Evolutionary conservation across 1,140 invertebrate species (phyloP), one percentile per base, ranked within the genome.

Genomic region (Apolygus lucorum): DNA sequence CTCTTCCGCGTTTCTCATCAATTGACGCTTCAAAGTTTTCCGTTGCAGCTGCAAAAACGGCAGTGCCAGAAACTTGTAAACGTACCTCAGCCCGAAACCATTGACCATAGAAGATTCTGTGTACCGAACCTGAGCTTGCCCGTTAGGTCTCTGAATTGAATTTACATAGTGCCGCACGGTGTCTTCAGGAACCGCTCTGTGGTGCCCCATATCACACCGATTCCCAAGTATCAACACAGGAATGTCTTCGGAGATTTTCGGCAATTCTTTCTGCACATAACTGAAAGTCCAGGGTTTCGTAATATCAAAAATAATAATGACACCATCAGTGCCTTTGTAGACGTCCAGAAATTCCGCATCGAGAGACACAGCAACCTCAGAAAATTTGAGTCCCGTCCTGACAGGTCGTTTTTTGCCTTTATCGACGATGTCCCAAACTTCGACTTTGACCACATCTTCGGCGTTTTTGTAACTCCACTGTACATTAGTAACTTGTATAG

Each of bases 391-490:
- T 17, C 92, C 91, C 69, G 92, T 86, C 17, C 34, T 17, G 17
- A 4, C 17, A 79, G 89, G 85, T 80, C 89, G 87, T 80, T 90
- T 91, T 78, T 89, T 85, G 1, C 91, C 93, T 78, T 92, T 89
- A 81, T 98, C 96, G 8, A 98, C 95, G 24, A 98, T 93, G 81
- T 99, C 96, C 96, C 96, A 98, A 0, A 99, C 92, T 83, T 98
- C 96, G 1, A 98, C 93, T 83, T 98, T 99, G 0, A 98, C 95
- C 73, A 98, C 85, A 80, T 97, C 95, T 81, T 98, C 95, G 14
- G 92, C 94, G n/a, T 92, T 90, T 79, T 96, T 96, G 78, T 98
- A 98, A 78, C 91, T 95, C 96, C 95, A 98, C 74, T 96, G 92
- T 76, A 98, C 98, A 76, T 90, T 94, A n/a, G 93, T 88, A 24